A percentile compares a stretch with the other conserved stretches of the same genome.
These are phyloP conservation scores for Rhagonycha lutea DNA, from an alignment of 2,888 invertebrate species.

Conservation along the genomic window DNA sequence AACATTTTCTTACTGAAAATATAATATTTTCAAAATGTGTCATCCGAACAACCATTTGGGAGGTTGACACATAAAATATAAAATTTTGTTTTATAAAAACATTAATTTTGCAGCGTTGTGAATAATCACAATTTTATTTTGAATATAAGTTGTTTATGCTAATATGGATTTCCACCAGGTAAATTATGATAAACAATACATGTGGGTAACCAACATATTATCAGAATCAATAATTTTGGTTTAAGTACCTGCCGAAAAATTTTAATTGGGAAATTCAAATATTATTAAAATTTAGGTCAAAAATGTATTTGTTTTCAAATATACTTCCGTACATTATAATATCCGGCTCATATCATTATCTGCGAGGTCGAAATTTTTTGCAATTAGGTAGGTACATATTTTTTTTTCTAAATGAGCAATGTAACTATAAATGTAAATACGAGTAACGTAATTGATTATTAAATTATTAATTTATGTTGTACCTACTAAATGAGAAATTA, in stretches of 20 bases:
- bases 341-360: conserved; percentile 2
- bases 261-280: background rate
- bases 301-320: conserved; percentile 2
- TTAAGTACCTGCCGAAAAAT: background rate
- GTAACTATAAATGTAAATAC: background rate
- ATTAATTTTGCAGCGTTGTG: too few relatives aligned
- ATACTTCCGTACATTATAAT: background rate
- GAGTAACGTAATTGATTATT: background rate
- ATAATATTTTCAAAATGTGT: too few relatives aligned
- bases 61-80: too few relatives aligned
- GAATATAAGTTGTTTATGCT: background rate
- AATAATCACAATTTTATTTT: background rate
- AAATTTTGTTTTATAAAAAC: too few relatives aligned
- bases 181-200: background rate
- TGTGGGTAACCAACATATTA: background rate
- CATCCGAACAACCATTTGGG: too few relatives aligned
- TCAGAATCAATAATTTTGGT: background rate
- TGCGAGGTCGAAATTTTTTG: conserved; percentile 2
- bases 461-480: background rate
- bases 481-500: background rate
- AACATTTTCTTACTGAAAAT: too few relatives aligned
- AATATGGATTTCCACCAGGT: background rate
- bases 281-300: background rate
- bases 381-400: background rate
- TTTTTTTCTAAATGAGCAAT: background rate